Base-by-base conservation (phyloP, 2,113 vertebrate genomes). In the Lophotis ruficrista region DNA sequence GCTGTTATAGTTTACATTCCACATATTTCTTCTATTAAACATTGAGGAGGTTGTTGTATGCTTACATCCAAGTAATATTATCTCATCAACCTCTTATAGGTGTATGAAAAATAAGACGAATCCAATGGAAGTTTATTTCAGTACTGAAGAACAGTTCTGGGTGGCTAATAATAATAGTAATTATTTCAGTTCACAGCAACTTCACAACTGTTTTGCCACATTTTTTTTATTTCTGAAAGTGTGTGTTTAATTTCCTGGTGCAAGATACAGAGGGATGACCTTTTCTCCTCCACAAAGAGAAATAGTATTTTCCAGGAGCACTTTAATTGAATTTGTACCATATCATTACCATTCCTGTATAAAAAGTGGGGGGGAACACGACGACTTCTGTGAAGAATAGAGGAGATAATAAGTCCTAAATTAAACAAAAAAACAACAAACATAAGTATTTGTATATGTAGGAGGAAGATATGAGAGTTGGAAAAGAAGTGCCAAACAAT, bases 341-440 rank as follows among this genome's bases (percentile, higher is more conserved):
- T 31, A 31, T 21, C 0, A 0, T 50, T 92, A 31, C 14, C 5
- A 48, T 60, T 69, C 7, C 10, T 51, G 2, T 30, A 38, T 0
- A 2, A 65, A 89, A 91, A 64, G 3, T 54, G 4, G 2, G 9
- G 14, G 5, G 27, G 3, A 9, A 43, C n/a, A n/a, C n/a, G n/a
- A n/a, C n/a, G 24, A 50, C 15, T 76, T 95, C 75, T 91, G 5
- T 64, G 33, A 73, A 45, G 7, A 56, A 50, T 11, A 51, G 51
- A 38, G 23, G 10, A 33, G 2, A 48, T 65, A 60, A 14, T 31
- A 61, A 68, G 8, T 43, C 54, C 6, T 65, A 54, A 66, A 58
- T 35, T 21, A 87, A 79, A 53, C 14, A 54, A 14, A 65, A 6
- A 60, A 56, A 43, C 8, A 37, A 61, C 61, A n/a, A 5, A 1